Conservation (phyloP, 2,888 invertebrate species). For the Leptopilina syphax region DNA sequence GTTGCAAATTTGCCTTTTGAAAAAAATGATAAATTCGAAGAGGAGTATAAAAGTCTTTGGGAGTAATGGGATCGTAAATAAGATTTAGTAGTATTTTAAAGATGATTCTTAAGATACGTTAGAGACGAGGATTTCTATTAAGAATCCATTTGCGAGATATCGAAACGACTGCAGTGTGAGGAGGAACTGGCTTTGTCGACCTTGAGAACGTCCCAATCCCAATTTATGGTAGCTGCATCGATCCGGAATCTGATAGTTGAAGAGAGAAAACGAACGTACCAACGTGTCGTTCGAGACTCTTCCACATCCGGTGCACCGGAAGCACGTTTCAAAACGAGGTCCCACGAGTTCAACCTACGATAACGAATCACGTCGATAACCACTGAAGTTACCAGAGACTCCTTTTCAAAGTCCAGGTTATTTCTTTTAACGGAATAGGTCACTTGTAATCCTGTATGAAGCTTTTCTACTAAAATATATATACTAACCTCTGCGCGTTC, state of each 20-base stretch:
- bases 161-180: not conserved
- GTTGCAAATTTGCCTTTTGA: not conserved
- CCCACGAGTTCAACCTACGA: conserved; percentile 52
- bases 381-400: conserved; percentile 38
- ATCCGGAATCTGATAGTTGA: conserved; percentile 30
- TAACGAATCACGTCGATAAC: conserved; percentile 56
- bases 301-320: conserved; percentile 50
- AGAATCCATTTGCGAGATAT: conserved; percentile 37
- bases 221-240: conserved; percentile 40
- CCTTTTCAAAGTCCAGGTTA: conserved; percentile 7
- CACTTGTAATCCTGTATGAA: not conserved
- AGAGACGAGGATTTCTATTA: conserved; percentile 35
- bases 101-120: conserved; percentile 24
- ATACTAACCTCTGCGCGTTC: not conserved
- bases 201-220: conserved; percentile 38
- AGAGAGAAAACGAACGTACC: conserved; percentile 21
- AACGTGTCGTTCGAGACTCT: conserved; percentile 47
- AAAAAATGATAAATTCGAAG: not conserved
- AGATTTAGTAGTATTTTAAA: conserved; percentile 8
- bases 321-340: conserved; percentile 51
- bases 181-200: conserved; percentile 27
- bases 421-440: conserved; percentile 34
- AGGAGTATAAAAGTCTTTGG: not conserved
- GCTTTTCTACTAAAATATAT: conserved; percentile 3
- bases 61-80: conserved; percentile 25